These are phyloP conservation scores for Apostichopus japonicus DNA, from an alignment of 35 echinoderm and acorn worm genomes.

Conservation along the genomic window DNA sequence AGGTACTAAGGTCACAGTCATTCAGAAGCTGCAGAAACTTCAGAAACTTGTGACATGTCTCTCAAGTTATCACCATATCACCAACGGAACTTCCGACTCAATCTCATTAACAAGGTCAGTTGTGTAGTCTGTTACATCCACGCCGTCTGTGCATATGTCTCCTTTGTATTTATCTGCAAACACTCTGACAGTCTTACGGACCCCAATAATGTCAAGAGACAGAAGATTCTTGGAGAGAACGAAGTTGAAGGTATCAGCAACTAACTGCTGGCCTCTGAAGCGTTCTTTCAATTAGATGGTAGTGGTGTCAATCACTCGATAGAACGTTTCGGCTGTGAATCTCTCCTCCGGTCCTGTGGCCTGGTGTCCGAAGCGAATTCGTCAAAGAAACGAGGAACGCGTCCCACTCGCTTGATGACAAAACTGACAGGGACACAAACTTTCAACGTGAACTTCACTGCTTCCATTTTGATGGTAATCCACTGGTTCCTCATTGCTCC, in stretches of 20 bases:
- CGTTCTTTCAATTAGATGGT: background rate
- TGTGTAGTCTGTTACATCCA: too few relatives aligned
- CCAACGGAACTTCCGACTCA: too few relatives aligned
- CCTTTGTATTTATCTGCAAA: too few relatives aligned
- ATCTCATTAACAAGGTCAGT: too few relatives aligned
- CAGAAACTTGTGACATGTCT: too few relatives aligned
- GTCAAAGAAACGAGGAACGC: slow-evolving; percentile 48
- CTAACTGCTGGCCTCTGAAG: slow-evolving; percentile 5
- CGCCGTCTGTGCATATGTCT: too few relatives aligned
- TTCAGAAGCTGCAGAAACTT: too few relatives aligned
- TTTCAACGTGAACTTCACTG: slow-evolving; percentile 34
- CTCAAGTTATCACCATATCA: too few relatives aligned
- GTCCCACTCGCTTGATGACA: slow-evolving; percentile 45
- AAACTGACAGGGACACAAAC: slow-evolving; percentile 46
- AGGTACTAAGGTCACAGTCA: too few relatives aligned
- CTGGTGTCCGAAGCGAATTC: slow-evolving; percentile 30
- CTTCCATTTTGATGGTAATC: slow-evolving; percentile 44
- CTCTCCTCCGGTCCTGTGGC: slow-evolving; percentile 4
- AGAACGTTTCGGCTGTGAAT: slow-evolving; percentile 6
- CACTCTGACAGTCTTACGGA: too few relatives aligned
- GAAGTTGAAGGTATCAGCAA: background rate
- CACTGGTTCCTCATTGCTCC: slow-evolving; percentile 11
- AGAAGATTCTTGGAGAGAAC: slow-evolving; percentile 6
- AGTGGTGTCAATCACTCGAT: background rate
- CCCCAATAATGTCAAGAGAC: too few relatives aligned